phyloP scores from a whole-genome alignment of 2,113 vertebrate species.

The Mellivora capensis region DNA sequence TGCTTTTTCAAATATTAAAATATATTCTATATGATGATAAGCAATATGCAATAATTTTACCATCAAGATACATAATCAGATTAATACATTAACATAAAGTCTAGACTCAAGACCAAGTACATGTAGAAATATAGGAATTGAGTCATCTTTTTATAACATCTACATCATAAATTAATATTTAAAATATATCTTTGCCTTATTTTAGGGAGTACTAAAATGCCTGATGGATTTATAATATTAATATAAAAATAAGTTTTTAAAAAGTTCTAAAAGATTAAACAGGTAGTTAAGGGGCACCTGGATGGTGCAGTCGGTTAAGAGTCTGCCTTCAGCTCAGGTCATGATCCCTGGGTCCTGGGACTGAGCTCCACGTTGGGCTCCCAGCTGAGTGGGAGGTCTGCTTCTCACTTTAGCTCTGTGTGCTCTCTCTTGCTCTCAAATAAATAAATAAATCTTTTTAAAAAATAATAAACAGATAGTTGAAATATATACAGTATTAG shows the following conservation, averaged over 20 bases:
- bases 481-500: not conserved
- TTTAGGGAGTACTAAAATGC: not conserved
- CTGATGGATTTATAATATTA: not conserved
- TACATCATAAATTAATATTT: not conserved
- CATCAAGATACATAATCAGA: not conserved
- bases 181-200: not conserved
- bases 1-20: not conserved
- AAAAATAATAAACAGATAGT: not conserved
- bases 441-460: too few relatives aligned
- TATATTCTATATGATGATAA: not conserved
- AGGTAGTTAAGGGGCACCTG: not conserved
- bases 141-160: not conserved
- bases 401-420: too few relatives aligned
- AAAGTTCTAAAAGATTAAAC: not conserved
- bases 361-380: too few relatives aligned
- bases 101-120: not conserved
- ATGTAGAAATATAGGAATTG: not conserved
- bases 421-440: too few relatives aligned
- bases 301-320: too few relatives aligned
- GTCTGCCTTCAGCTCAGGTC: too few relatives aligned
- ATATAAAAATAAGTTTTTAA: not conserved
- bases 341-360: too few relatives aligned
- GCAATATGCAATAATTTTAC: not conserved
- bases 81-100: not conserved
- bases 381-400: too few relatives aligned